These are phyloP conservation scores for Macquaria australasica DNA, from an alignment of 2,113 vertebrate species.

Conservation along the genomic window DNA sequence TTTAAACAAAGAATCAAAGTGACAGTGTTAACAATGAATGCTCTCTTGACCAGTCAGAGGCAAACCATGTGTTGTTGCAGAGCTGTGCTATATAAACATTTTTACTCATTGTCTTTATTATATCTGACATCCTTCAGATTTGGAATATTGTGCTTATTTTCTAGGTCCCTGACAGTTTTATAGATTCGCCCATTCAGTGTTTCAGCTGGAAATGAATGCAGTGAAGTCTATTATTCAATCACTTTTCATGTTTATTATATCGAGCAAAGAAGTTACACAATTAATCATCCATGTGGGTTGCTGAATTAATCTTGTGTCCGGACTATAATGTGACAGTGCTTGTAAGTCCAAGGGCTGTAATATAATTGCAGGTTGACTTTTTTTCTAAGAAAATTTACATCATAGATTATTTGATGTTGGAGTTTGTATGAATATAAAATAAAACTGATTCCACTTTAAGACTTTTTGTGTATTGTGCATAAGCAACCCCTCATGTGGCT, in stretches of 20 bases:
- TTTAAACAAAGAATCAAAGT: not conserved
- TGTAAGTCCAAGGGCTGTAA: not conserved
- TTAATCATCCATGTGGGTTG: slow-evolving; percentile 18
- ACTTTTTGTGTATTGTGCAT: slow-evolving; percentile 15
- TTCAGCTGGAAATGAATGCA: slow-evolving; percentile 35
- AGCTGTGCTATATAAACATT: not conserved
- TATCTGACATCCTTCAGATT: not conserved
- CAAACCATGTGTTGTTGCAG: not conserved
- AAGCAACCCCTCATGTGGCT: not conserved
- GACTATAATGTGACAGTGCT: slow-evolving; percentile 4
- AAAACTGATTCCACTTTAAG: not conserved
- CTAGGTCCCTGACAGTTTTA: not conserved
- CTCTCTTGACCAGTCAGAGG: not conserved
- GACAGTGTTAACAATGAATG: not conserved
- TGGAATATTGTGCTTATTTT: not conserved
- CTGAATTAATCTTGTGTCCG: slow-evolving; percentile 26
- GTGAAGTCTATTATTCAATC: slow-evolving; percentile 30
- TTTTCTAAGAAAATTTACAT: not conserved
- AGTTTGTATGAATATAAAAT: not conserved
- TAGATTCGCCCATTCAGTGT: slow-evolving; percentile 16
- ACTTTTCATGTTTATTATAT: slow-evolving; percentile 38
- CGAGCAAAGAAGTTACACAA: slow-evolving; percentile 3
- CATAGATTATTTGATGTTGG: slow-evolving; percentile 3
- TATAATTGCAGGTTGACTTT: not conserved
- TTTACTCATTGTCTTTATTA: not conserved